Evolutionary conservation across 2,888 invertebrate species (phyloP), one percentile per base, ranked within the genome.

Genomic region (Hecatera dysodea): DNA sequence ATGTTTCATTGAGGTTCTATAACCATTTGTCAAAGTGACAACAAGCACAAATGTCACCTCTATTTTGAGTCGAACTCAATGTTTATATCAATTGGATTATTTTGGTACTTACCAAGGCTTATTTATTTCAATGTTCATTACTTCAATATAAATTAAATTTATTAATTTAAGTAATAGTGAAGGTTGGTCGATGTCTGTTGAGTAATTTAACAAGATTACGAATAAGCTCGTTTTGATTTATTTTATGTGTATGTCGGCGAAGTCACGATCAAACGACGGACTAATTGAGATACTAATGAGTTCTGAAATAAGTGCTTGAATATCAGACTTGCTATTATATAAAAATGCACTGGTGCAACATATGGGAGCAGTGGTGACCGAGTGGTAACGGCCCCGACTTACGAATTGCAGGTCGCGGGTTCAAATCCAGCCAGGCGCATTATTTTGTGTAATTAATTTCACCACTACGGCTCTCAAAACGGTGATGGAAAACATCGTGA

Each of bases 121-220:
- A 44, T 73, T 79, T 62, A 62, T 78, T 39, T 79, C 53, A 75
- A 67, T 63, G 81, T 75, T 22, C 53, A 72, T 75, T 80, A 56
- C 62, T 60, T 63, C 46, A 75, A 75, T 81, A 52, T 48, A 78
- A 78, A 81, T 76, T 76, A 62, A 78, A 81, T 81, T 78, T 81
- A 76, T 78, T 76, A 78, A 69, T 65, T 69, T 78, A 81, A 78
- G 78, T 78, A 69, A 76, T 69, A 61, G 77, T 81, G 78, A 78
- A 78, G 77, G 78, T 81, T 78, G 61, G 27, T 29, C 56, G 63
- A 59, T 48, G 55, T 33, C 42, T 80, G 63, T 78, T 78, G 77
- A 64, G 81, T 81, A 76, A 78, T 78, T 57, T 50, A 65, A 76
- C 64, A 52, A 69, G 81, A 76, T 78, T 81, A 76, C 77, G 36